Evolutionary conservation across 2,113 vertebrate species (phyloP), one percentile per base, ranked within the genome.

Genomic region (Ameiurus melas): DNA sequence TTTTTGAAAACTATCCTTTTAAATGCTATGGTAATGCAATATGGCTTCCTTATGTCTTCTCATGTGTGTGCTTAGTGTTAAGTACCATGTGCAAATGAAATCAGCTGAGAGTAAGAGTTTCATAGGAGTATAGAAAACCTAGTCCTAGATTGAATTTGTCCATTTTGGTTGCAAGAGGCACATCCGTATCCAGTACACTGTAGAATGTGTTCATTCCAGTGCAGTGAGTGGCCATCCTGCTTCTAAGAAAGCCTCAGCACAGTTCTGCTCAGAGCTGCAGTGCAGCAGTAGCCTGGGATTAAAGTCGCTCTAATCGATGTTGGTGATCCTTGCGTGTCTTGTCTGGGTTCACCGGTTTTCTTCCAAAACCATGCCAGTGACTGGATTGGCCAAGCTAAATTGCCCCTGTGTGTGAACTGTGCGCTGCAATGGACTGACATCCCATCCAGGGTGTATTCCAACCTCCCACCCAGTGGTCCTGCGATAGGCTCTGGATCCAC

Each of bases 271-370:
- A 51, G 75, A 80, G 77, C 87, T 81, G 79, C 36, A 14, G 14
- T 77, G 78, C 88, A 87, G 68, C 58, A 89, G 87, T 87, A 87
- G 82, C 64, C 71, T 75, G 85, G 39, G 55, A 16, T 77, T 77
- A 86, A 58, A 30, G 22, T 5, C 4, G 4, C 33, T 60, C 17
- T 22, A 77, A 60, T 77, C 25, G 9, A 75, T 75, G 70, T 58
- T 70, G 9, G 43, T 33, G 66, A 71, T 70, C 47, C 39, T n/a
- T n/a, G n/a, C n/a, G n/a, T n/a, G n/a, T n/a, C 55, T 55, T 19
- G 16, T 79, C 47, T 57, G 51, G 12, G 47, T 53, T 79, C 22
- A n/a, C 39, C 4, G 25, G 47, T 53, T 53, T 53, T 47, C 12
- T 13, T 51, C 12, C 39, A 78, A 27, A 25, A 68, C 12, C 27